phyloP scores from a whole-genome alignment of 2,888 invertebrate genomes.

The Argyresthia goedartella region DNA sequence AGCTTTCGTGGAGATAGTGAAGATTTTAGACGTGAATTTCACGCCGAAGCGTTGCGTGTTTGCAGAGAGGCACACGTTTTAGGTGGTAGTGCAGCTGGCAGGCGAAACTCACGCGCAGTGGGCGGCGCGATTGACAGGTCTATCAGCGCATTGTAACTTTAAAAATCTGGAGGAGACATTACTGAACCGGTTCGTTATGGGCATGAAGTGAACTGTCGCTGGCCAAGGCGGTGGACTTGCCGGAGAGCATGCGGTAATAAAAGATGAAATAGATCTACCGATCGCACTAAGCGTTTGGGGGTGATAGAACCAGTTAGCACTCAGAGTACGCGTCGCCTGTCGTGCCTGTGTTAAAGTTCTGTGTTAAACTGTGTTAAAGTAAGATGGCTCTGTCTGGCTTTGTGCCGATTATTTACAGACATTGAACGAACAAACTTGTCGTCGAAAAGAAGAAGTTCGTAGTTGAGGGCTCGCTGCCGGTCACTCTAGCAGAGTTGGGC shows the following conservation, averaged over 20 bases:
- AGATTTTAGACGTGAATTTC: too few relatives aligned
- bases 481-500: too few relatives aligned
- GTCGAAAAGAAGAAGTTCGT: slow-evolving; percentile 8
- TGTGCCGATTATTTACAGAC: not conserved
- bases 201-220: slow-evolving; percentile 4
- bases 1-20: not conserved
- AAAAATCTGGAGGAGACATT: slow-evolving; percentile 6
- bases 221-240: not conserved
- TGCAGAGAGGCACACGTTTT: slow-evolving; percentile 6
- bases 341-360: too few relatives aligned
- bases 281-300: too few relatives aligned
- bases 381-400: not conserved
- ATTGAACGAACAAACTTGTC: slow-evolving; percentile 7
- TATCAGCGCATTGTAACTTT: slow-evolving; percentile 8
- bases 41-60: slow-evolving; percentile 9
- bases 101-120: slow-evolving; percentile 4
- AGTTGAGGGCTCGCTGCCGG: too few relatives aligned
- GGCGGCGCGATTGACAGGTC: slow-evolving; percentile 8
- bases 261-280: too few relatives aligned
- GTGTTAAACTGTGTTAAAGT: too few relatives aligned
- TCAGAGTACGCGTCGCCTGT: not conserved
- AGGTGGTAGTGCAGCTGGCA: slow-evolving; percentile 5
- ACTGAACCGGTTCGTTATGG: slow-evolving; percentile 9
- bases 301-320: too few relatives aligned
- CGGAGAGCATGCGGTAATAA: slow-evolving; percentile 5